Evolutionary conservation across 1,140 invertebrate genomes (phyloP).

Genomic region (Drosophila ercepeae): DNA sequence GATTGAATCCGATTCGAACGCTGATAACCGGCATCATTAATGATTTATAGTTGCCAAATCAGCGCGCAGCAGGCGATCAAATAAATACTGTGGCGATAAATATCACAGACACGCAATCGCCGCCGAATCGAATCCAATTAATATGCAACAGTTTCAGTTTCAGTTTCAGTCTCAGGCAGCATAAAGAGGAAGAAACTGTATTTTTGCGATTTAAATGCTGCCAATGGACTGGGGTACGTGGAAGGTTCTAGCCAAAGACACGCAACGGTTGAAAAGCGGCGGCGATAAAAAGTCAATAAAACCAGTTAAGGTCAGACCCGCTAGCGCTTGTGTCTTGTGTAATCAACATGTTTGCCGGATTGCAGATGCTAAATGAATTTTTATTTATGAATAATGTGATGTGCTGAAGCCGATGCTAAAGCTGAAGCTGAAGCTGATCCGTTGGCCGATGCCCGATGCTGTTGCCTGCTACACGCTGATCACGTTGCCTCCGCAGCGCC

Average conservation of each 20-base stretch:
- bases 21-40: slow-evolving; percentile 66
- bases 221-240: slow-evolving; percentile 30
- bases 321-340: slow-evolving; percentile 75
- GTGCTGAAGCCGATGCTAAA: slow-evolving; percentile 21
- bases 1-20: slow-evolving; percentile 5
- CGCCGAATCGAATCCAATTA: slow-evolving; percentile 58
- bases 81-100: slow-evolving; percentile 56
- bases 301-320: slow-evolving; percentile 73
- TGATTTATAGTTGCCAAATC: slow-evolving; percentile 77
- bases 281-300: slow-evolving; percentile 74
- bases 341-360: slow-evolving; percentile 70
- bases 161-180: too few species aligned
- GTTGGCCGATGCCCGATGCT: slow-evolving; percentile 11
- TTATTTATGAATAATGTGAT: slow-evolving; percentile 77
- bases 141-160: slow-evolving; percentile 60
- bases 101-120: slow-evolving; percentile 41
- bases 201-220: slow-evolving; percentile 53
- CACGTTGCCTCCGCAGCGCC: slow-evolving; percentile 54
- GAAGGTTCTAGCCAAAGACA: slow-evolving; percentile 66
- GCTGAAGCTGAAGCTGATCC: slow-evolving; percentile 53
- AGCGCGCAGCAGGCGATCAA: slow-evolving; percentile 42
- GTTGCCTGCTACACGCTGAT: slow-evolving; percentile 55
- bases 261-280: slow-evolving; percentile 27
- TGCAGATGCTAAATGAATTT: slow-evolving; percentile 78
- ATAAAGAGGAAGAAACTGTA: slow-evolving; percentile 42